Evolutionary conservation across 2,797 vertebrate genomes (phyloP), one percentile per base, ranked within the genome.

Genomic region (Merluccius polli): DNA sequence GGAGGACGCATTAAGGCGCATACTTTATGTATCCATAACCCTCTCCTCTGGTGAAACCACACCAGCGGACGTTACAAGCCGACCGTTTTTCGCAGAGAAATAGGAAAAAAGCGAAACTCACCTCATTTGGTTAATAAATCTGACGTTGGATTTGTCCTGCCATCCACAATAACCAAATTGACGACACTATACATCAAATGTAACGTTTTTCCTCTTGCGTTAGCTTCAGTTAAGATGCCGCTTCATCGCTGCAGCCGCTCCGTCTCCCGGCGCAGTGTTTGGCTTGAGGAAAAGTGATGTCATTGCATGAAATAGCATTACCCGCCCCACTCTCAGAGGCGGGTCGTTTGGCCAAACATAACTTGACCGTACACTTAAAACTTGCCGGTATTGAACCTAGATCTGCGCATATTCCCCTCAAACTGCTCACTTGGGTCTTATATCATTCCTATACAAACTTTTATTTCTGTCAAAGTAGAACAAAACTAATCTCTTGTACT

Each of bases 221-320:
- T 71, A 15, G 29, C 29, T 59, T 31, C 70, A 13, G 41, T 44
- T 15, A 84, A 83, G 72, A 81, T 30, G 80, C 74, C 81, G 76
- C 81, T 79, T 80, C 81, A 75, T 81, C 67, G 77, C 79, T 65
- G 74, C 89, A 75, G 87, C 85, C 59, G 81, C 83, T 71, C 68
- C 77, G 82, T 71, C 74, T 63, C 81, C 75, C 85, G 77, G 89
- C 81, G 84, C 75, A 75, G 76, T 91, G 90, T 93, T 92, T 89
- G 91, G 89, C 85, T 91, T 85, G 76, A 91, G 88, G 92, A 93
- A 91, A 90, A 92, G 92, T 94, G 94, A 95, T 92, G 94, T 95
- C 93, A 95, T 92, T 85, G 89, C 87, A 90, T 85, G 90, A 90
- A 91, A 90, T 84, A 77, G 73, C 86, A 73, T 81, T 85, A 88